Base-by-base conservation (phyloP, 2,797 vertebrate species). In the Meda fulgida region DNA sequence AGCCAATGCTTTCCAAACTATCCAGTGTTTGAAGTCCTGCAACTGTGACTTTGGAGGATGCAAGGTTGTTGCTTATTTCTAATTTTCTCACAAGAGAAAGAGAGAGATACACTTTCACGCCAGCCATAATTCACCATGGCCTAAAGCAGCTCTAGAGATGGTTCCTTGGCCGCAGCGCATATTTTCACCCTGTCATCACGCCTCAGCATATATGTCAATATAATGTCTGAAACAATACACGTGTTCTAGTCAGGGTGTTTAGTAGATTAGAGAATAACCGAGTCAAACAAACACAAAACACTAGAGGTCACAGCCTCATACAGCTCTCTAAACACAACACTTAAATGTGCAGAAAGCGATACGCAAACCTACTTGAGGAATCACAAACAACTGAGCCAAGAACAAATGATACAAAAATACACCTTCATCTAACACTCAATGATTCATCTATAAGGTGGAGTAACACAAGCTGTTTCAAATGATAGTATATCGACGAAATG, bases 181-280 rank as follows among this genome's bases (percentile, higher is more conserved):
- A 48, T 83, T 82, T 86, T 79, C 63, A 73, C 69, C 63, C 72
- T 73, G 46, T 75, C 70, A 34, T 34, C 65, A 60, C 31, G 58
- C 18, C 38, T 86, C 65, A 31, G 51, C 69, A 79, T 69, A 65
- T 65, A 55, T 66, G 80, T 86, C 85, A 66, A 60, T 53, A 46
- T 73, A 83, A 73, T 21, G 80, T 83, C 76, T 73, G 21, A 75
- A 58, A 80, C 77, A 63, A 65, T 75, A 31, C 75, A 66, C 6
- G 13, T 69, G 76, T 80, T 58, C 69, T 38, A 58, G 76, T 86
- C 58, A 73, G 46, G 19, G 70, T 84, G 58, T 84, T 87, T 58
- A 60, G 46, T 16, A 77, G 86, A 77, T 87, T 70, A 84, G 71
- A 84, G 70, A 69, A 83, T n/a, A 58, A 58, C 71, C 1, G 1